Conservation (phyloP, 2,797 vertebrate genomes). For the Arnoldichthys spilopterus region DNA sequence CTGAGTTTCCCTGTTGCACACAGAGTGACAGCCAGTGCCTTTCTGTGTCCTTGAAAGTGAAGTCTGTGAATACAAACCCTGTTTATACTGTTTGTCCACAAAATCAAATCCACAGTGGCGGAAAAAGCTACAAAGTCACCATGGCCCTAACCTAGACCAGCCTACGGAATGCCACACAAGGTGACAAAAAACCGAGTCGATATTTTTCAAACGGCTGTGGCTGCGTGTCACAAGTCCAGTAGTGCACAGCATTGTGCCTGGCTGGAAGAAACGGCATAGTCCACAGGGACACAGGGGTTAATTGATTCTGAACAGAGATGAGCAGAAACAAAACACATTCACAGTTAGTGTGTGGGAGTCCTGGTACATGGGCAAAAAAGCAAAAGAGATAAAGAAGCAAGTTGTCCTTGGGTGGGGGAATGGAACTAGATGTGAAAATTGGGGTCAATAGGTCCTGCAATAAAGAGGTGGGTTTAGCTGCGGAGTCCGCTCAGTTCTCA, state of each 20-base stretch:
- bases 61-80: slow-evolving; percentile 25
- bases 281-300: slow-evolving; percentile 52
- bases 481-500: slow-evolving; percentile 30
- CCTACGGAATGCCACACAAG: slow-evolving; percentile 16
- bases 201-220: slow-evolving; percentile 27
- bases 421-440: slow-evolving; percentile 60
- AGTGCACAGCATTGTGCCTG: slow-evolving; percentile 24
- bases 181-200: slow-evolving; percentile 21
- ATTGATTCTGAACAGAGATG: slow-evolving; percentile 53
- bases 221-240: slow-evolving; percentile 24
- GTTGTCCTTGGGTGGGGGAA: slow-evolving; percentile 66
- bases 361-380: slow-evolving; percentile 26
- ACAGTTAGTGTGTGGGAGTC: slow-evolving; percentile 43
- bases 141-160: slow-evolving; percentile 21
- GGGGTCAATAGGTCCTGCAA: slow-evolving; percentile 53
- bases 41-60: slow-evolving; percentile 21
- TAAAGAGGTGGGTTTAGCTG: slow-evolving; percentile 46
- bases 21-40: not conserved
- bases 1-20: slow-evolving; percentile 1
- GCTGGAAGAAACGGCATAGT: slow-evolving; percentile 11
- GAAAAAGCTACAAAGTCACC: slow-evolving; percentile 13
- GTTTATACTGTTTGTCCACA: slow-evolving; percentile 9
- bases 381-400: slow-evolving; percentile 48
- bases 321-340: slow-evolving; percentile 54
- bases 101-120: slow-evolving; percentile 5